Base-by-base conservation (phyloP, 2,113 vertebrate genomes). In the Amphilophus citrinellus region DNA sequence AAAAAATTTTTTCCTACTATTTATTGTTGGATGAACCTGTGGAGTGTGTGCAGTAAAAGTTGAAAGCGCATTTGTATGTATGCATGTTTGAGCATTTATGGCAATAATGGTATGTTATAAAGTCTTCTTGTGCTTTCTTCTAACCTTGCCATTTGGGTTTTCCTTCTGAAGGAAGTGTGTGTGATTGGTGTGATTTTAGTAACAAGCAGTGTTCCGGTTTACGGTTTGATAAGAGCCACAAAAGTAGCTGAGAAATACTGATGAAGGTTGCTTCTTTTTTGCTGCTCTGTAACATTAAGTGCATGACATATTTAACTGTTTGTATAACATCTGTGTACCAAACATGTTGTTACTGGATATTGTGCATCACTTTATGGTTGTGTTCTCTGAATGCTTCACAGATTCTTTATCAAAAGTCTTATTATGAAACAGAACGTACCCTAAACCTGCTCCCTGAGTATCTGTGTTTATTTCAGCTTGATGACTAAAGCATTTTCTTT, bases 91-190 rank as follows among this genome's bases (percentile, higher is more conserved):
- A 10, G 39, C 10, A 10, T 3, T 11, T 42, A 10, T 11, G 10
- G 42, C 10, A 10, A 42, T 10, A 42, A 11, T 9, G 1, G 22
- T 30, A 15, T 50, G 50, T 68, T 18, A 50, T 47, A 18, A 68
- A 68, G 22, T 68, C 63, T 68, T 68, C 63, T 44, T 44, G 13
- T 13, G 44, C 39, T 24, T 17, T 32, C 42, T 47, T 27, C 44
- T 47, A 14, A 15, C 8, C 65, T 18, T 42, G 1, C 10, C 3
- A 42, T 42, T 42, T 42, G 39, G 9, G 10, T 10, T 0, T 68
- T 0, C 1, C 39, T 27, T 39, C 0, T 17, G 15, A 50, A 50
- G 17, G 50, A 2, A 53, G 7, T 24, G 14, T 0, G 7, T 6
- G 39, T 27, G 10, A 2, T 13, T 27, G 63, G 15, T 44, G 13